These are phyloP conservation scores for Drosophila falleni DNA, from an alignment of 2,888 invertebrate species.

Conservation along the genomic window DNA sequence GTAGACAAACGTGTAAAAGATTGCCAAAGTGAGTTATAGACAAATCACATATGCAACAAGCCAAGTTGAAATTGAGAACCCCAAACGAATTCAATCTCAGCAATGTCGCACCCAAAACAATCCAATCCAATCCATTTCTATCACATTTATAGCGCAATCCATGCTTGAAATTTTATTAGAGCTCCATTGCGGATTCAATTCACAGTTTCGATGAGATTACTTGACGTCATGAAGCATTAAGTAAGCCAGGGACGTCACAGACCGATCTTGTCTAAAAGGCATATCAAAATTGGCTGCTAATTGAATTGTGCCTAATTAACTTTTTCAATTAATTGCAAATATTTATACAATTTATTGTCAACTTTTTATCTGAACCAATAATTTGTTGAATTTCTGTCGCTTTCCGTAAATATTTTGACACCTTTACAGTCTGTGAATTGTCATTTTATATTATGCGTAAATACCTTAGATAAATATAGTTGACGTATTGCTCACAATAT, in stretches of 20 bases:
- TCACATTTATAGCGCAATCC: constrained; percentile 39
- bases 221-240: constrained; percentile 48
- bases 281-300: constrained; percentile 48
- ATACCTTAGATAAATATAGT: constrained; percentile 24
- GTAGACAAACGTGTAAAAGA: constrained; percentile 48
- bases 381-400: constrained; percentile 18
- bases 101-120: not conserved
- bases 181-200: constrained; percentile 38
- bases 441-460: constrained; percentile 18
- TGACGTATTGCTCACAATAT: constrained; percentile 9
- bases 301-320: constrained; percentile 41
- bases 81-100: constrained; percentile 6
- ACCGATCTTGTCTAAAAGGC: constrained; percentile 5
- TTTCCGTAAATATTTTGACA: constrained; percentile 58
- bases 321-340: constrained; percentile 59
- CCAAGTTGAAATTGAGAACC: constrained; percentile 49
- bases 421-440: constrained; percentile 42
- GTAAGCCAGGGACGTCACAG: constrained; percentile 56
- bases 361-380: constrained; percentile 34
- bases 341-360: constrained; percentile 57
- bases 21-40: constrained; percentile 44
- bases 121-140: not conserved
- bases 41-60: constrained; percentile 25
- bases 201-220: constrained; percentile 19
- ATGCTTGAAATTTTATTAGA: constrained; percentile 34